These are phyloP conservation scores for Tachycineta bicolor DNA, from an alignment of 2,113 vertebrate species.

Conservation along the genomic window DNA sequence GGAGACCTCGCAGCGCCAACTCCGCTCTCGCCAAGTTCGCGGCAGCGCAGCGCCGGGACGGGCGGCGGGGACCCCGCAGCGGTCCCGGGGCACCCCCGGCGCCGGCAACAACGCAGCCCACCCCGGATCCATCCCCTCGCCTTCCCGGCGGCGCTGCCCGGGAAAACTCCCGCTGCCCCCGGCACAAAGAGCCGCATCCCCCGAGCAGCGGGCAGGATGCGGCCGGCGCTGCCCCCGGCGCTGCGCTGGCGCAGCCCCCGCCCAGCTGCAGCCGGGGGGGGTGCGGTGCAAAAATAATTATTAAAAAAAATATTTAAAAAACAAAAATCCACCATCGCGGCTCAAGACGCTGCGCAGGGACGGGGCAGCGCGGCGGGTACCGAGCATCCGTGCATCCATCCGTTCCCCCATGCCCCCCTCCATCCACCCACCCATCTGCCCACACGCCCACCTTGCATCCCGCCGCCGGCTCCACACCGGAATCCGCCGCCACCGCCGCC, in stretches of 20 bases:
- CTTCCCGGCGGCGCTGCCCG: neutral
- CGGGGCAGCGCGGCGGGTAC: neutral
- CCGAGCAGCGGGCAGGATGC: neutral
- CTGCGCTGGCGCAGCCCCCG: neutral
- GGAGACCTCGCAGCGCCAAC: neutral
- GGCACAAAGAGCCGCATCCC: neutral
- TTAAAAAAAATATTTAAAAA: neutral
- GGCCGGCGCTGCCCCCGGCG: neutral
- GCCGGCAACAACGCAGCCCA: fast-evolving
- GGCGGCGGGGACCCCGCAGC: neutral
- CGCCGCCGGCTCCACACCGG: slow-evolving; percentile 71
- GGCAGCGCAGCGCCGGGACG: neutral
- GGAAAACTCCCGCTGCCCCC: neutral
- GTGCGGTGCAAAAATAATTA: neutral
- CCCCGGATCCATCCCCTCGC: neutral
- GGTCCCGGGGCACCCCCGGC: neutral
- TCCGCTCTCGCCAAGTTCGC: neutral
- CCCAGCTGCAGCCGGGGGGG: neutral
- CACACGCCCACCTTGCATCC: slow-evolving; percentile 77
- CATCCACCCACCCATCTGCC: neutral
- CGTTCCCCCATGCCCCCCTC: neutral
- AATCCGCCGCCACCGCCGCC: neutral
- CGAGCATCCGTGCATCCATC: neutral
- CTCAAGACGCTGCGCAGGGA: neutral
- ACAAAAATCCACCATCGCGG: neutral